Conservation (phyloP, 2,113 vertebrate genomes). For the Pungitius pungitius region DNA sequence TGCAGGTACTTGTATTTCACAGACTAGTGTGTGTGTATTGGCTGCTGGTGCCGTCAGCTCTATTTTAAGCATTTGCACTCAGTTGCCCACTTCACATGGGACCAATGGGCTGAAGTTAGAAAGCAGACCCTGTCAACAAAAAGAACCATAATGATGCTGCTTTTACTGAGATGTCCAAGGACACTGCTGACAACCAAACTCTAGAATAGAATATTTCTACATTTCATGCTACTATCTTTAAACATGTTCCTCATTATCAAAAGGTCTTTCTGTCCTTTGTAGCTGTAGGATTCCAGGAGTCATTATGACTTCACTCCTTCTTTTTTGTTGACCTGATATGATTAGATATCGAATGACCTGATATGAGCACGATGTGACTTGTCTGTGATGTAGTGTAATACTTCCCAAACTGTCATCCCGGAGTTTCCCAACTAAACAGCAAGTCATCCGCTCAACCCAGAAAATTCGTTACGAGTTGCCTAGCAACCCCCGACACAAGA, state of each 20-base stretch:
- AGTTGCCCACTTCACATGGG: conserved; percentile 51
- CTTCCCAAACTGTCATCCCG: conserved; percentile 2
- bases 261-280: background rate
- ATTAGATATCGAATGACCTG: conserved; percentile 1
- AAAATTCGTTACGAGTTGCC: conserved; percentile 39
- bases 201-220: background rate
- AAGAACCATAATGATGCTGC: conserved; percentile 9
- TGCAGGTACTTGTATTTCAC: conserved; percentile 36
- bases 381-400: background rate
- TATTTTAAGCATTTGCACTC: conserved; percentile 68
- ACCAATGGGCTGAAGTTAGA: conserved; percentile 39
- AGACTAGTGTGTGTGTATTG: conserved; percentile 50
- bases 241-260: background rate
- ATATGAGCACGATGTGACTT: conserved; percentile 13
- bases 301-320: conserved; percentile 13
- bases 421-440: conserved; percentile 40
- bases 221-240: background rate
- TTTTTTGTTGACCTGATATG: conserved; percentile 21
- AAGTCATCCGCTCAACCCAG: conserved; percentile 20
- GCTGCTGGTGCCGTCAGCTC: conserved; percentile 67
- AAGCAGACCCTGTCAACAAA: conserved; percentile 1
- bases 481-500: conserved; percentile 44
- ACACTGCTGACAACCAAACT: background rate
- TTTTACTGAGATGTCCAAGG: conserved; percentile 12
- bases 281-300: background rate